Evolutionary conservation across 2,797 vertebrate species (phyloP).

Genomic region (Hydrolagus colliei): DNA sequence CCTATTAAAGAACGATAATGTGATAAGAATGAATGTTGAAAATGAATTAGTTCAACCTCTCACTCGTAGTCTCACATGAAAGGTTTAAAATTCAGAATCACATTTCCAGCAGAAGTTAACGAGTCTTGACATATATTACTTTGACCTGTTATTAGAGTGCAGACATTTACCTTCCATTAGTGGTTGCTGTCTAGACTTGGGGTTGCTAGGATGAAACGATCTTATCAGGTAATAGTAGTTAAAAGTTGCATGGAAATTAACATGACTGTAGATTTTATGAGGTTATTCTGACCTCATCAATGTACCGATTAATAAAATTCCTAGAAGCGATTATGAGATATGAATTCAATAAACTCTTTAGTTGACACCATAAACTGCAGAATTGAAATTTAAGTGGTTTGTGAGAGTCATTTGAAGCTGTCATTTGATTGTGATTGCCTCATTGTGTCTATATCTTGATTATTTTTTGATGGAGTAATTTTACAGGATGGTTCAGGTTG

Average conservation of each 20-base stretch:
- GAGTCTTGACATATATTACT: no score
- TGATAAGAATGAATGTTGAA: no score
- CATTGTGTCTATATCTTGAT: not conserved
- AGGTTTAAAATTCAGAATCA: no score
- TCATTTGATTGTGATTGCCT: not conserved
- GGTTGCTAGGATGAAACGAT: not conserved
- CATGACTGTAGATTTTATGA: not conserved
- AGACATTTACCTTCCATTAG: not conserved
- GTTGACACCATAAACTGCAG: no score
- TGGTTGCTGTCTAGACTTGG: no score
- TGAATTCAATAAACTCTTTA: no score
- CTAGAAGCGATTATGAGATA: not conserved
- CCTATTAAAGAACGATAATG: no score
- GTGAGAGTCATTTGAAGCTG: not conserved
- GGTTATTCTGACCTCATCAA: not conserved
- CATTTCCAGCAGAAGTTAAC: no score
- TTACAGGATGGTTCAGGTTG: no score
- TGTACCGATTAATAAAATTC: not conserved
- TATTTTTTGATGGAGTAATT: no score
- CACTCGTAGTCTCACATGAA: no score
- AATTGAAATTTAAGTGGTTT: not conserved
- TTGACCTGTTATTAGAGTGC: not conserved
- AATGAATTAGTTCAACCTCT: no score
- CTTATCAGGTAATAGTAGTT: not conserved
- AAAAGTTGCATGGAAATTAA: not conserved